Evolutionary conservation across 2,888 invertebrate species (phyloP).

Genomic region (Liopterus haemorrhoidalis): DNA sequence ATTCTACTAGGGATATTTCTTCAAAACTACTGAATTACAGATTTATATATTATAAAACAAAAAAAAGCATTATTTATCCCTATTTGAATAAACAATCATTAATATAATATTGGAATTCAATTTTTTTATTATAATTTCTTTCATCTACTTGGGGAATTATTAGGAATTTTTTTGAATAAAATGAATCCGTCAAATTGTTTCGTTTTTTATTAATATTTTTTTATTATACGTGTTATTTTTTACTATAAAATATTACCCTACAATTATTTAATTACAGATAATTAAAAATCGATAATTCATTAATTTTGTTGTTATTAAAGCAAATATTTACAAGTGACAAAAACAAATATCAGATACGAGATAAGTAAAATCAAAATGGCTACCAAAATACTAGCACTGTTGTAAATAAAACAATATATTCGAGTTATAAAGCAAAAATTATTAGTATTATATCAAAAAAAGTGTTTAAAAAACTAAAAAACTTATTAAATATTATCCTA

Average conservation of each 20-base stretch:
- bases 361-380: conserved; percentile 19
- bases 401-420: conserved; percentile 16
- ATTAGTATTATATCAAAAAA: conserved; percentile 9
- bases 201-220: too few species aligned
- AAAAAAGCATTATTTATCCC: too few species aligned
- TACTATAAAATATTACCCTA: neutral
- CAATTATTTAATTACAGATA: conserved; percentile 2
- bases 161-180: too few species aligned
- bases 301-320: neutral
- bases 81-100: too few species aligned
- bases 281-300: neutral
- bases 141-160: too few species aligned
- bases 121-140: too few species aligned
- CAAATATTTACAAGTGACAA: conserved; percentile 2
- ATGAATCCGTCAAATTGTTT: too few species aligned
- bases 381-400: conserved; percentile 19
- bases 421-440: conserved; percentile 18
- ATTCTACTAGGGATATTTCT: too few species aligned
- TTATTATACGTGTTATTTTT: neutral
- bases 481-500: conserved; percentile 17
- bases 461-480: conserved; percentile 8
- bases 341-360: conserved; percentile 8
- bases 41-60: too few species aligned
- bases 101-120: too few species aligned
- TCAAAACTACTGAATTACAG: too few species aligned